Base-by-base conservation (phyloP, 2,797 vertebrate genomes). In the Protonibea diacanthus region DNA sequence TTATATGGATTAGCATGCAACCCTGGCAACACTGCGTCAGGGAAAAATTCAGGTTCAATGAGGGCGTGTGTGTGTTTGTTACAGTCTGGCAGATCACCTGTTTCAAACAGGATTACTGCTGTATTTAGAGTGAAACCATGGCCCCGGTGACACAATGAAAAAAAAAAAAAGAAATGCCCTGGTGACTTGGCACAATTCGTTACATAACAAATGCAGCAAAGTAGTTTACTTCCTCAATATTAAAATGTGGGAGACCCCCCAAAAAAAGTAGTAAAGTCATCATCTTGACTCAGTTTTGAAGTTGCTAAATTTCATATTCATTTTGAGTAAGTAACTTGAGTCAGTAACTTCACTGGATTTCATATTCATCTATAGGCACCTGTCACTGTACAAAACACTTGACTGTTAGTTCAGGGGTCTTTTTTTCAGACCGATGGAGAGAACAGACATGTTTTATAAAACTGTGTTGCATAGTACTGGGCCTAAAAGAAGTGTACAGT, bases 11-110 rank as follows among this genome's bases (percentile, higher is more conserved):
- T 11, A 38, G 48, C 23, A n/a, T 12, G 20, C 20, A 6, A 11
- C 29, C 23, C 6, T 3, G 42, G 1, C 21, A 21, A 53, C 21
- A 25, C 23, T 2, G 13, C 15, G 18, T 70, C 40, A 2, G 53
- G 61, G 58, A 2, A 40, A 40, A 17, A 27, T 3, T 0, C 20
- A 40, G 7, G 49, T 59, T 61, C 49, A 48, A 42, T 52, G 21
- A 48, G 58, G 40, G 58, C 18, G 45, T 68, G 56, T 69, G 14
- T n/a, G 42, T 10, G n/a, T 75, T 65, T 61, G 47, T 45, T 44
- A 38, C 66, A 56, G 47, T 44, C 63, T 14, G 42, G 48, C 47
- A 38, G 33, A 38, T 38, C 33, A 38, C 33, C 12, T 12, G 45
- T 80, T 74, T 27, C 47, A 14, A 78, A n/a, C 14, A 57, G 40